Conservation (phyloP, 2,888 invertebrate genomes). For the Orthonevra nobilis region DNA sequence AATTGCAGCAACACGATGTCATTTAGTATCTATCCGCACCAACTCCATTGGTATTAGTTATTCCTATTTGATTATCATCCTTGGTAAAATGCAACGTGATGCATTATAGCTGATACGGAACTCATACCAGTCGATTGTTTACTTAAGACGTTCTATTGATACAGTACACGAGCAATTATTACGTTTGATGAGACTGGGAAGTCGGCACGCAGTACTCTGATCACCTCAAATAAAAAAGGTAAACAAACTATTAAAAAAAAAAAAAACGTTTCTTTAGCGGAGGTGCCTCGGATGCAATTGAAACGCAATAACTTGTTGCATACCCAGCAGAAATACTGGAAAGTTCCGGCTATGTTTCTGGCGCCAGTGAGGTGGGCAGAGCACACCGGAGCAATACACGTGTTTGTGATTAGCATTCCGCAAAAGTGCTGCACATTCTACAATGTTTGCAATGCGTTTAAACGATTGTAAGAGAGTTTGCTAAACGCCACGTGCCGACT, state of each 20-base stretch:
- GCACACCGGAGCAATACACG: slow-evolving; percentile 39
- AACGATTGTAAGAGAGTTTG: background rate
- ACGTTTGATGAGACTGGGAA: slow-evolving; percentile 23
- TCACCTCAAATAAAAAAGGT: slow-evolving; percentile 30
- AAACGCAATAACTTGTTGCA: slow-evolving; percentile 50
- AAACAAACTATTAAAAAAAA: background rate
- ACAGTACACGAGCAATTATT: slow-evolving; percentile 46
- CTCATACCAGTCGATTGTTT: slow-evolving; percentile 37
- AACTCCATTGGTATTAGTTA: slow-evolving; percentile 21
- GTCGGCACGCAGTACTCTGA: no score
- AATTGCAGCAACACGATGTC: no score
- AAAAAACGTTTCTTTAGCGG: background rate
- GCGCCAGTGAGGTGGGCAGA: background rate
- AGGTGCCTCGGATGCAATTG: slow-evolving; percentile 7
- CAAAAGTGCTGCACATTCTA: slow-evolving; percentile 17
- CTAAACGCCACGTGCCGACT: no score
- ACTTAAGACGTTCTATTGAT: slow-evolving; percentile 27
- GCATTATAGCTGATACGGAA: slow-evolving; percentile 22
- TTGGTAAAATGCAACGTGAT: slow-evolving; percentile 37
- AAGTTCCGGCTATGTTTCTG: no score
- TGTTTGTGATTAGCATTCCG: slow-evolving; percentile 43
- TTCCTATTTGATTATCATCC: slow-evolving; percentile 28
- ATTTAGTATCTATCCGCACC: no score
- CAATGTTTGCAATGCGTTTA: slow-evolving; percentile 27
- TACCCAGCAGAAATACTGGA: no score